Conservation (phyloP, 1,140 invertebrate species). For the Conus ventricosus region DNA sequence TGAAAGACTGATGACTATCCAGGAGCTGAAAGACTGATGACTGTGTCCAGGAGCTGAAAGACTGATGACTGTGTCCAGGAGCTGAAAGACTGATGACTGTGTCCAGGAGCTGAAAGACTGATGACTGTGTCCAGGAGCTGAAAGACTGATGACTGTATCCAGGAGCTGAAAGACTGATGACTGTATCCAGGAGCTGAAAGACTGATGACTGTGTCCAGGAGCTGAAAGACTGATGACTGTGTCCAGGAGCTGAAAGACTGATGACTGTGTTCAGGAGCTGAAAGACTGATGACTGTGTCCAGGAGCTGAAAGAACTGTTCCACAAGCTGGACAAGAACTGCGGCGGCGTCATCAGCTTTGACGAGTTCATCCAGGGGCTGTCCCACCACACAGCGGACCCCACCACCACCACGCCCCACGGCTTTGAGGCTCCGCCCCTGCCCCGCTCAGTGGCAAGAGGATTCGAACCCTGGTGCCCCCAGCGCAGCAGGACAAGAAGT, state of each 20-base stretch:
- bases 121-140: conserved; percentile 73
- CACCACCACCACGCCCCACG: conserved; percentile 17
- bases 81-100: conserved; percentile 81
- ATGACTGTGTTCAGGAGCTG: conserved; percentile 73
- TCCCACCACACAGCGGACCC: conserved; percentile 75
- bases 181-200: conserved; percentile 76
- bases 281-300: conserved; percentile 70
- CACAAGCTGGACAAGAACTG: conserved; percentile 80
- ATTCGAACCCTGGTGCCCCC: not conserved
- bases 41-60: conserved; percentile 76
- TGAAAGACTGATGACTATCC: too few relatives aligned
- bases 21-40: too few relatives aligned
- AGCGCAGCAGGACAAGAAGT: not conserved
- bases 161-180: conserved; percentile 76
- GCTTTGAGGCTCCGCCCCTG: not conserved
- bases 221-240: conserved; percentile 64
- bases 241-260: conserved; percentile 77
- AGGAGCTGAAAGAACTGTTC: conserved; percentile 81
- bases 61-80: conserved; percentile 72
- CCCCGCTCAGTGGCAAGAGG: not conserved
- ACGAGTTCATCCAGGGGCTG: conserved; percentile 80
- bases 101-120: conserved; percentile 78
- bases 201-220: conserved; percentile 84
- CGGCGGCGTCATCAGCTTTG: conserved; percentile 82
- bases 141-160: conserved; percentile 82